phyloP scores from a whole-genome alignment of 2,797 vertebrate genomes.

The Acrocephalus scirpaceus region DNA sequence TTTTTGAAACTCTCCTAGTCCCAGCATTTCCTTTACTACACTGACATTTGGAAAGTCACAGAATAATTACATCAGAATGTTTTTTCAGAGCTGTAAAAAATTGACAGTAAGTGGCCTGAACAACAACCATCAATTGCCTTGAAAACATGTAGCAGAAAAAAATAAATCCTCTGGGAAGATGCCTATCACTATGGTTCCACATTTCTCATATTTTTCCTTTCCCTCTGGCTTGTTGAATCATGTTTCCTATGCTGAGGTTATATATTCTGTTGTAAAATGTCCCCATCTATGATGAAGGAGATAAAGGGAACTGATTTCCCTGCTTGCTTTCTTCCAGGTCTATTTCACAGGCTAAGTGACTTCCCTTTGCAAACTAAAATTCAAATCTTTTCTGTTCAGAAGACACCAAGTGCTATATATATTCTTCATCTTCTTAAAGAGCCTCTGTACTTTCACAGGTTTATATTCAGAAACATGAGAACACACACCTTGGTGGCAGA shows the following conservation, averaged over 20 bases:
- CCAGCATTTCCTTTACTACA: conserved; percentile 31
- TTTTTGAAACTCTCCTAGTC: background rate
- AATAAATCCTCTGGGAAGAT: background rate
- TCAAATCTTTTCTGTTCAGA: background rate
- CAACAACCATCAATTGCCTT: background rate
- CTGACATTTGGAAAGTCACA: conserved; percentile 24
- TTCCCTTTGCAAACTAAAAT: background rate
- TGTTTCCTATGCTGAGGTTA: background rate
- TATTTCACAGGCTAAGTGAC: background rate
- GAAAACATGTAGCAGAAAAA: background rate
- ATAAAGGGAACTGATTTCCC: background rate
- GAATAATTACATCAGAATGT: background rate
- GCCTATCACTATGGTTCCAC: background rate
- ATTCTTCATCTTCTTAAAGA: background rate
- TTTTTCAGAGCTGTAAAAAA: background rate
- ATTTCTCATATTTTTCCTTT: background rate
- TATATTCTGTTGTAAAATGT: background rate
- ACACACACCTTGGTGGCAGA: background rate
- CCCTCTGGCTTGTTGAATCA: background rate
- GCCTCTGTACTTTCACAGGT: background rate
- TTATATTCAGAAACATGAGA: background rate
- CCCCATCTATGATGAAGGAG: background rate
- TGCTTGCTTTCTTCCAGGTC: background rate
- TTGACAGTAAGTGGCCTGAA: background rate
- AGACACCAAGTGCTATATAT: background rate